Evolutionary conservation across 2,888 invertebrate species (phyloP).

Genomic region (Ommatoiulus sabulosus): DNA sequence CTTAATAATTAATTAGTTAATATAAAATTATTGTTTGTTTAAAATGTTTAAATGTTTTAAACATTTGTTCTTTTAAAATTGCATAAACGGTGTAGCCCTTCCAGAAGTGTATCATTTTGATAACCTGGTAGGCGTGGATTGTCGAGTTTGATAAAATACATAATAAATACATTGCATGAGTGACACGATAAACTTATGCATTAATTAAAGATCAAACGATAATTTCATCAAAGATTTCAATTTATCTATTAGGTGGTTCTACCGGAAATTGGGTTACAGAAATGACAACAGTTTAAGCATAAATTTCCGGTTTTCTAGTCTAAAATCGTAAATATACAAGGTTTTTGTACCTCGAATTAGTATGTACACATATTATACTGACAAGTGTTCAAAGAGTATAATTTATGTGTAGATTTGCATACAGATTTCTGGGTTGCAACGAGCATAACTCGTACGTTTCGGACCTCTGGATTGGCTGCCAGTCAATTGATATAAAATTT

Average conservation of each 20-base stretch:
- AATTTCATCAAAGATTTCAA: neutral
- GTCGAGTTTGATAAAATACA: neutral
- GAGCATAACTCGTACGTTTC: neutral
- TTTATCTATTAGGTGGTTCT: neutral
- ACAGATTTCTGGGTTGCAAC: neutral
- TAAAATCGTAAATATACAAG: neutral
- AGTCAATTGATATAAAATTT: neutral
- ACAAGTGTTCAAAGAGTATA: neutral
- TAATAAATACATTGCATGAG: neutral
- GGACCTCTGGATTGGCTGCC: neutral
- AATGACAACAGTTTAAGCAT: too few relatives aligned
- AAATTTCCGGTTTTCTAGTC: neutral
- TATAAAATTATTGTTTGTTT: too few relatives aligned
- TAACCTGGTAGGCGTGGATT: too few relatives aligned
- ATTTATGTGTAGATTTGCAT: slow-evolving; percentile 16
- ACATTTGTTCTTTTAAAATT: too few relatives aligned
- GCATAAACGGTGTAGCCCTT: too few relatives aligned
- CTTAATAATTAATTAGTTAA: too few relatives aligned
- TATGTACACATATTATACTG: neutral
- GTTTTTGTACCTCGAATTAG: neutral
- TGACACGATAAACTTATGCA: neutral
- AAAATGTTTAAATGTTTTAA: too few relatives aligned
- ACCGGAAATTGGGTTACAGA: neutral
- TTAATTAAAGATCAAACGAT: slow-evolving; percentile 1
- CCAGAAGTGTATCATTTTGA: too few relatives aligned